Evolutionary conservation across 2,113 vertebrate genomes (phyloP).

Genomic region (Rallus limicola): DNA sequence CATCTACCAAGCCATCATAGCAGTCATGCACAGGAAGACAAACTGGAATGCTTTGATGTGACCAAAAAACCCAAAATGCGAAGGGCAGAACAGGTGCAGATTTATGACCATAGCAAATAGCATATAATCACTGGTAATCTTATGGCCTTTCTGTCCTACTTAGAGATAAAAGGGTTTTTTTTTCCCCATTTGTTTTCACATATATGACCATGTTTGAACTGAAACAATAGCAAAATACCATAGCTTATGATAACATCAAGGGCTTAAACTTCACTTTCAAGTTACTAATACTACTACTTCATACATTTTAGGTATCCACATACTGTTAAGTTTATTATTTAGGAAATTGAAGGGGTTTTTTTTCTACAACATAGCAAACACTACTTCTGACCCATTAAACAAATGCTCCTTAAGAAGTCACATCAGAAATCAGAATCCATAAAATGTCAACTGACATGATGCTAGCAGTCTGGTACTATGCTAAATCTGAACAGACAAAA

Average conservation of each 20-base stretch:
- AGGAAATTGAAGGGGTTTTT: neutral
- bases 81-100: slow-evolving; percentile 77
- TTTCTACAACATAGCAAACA: neutral
- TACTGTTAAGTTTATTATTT: neutral
- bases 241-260: neutral
- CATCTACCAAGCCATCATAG: neutral
- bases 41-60: slow-evolving; percentile 81
- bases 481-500: neutral
- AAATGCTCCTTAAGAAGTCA: neutral
- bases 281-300: neutral
- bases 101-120: slow-evolving; percentile 83
- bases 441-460: neutral
- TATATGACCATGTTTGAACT: slow-evolving; percentile 24
- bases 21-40: slow-evolving; percentile 37
- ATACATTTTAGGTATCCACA: neutral
- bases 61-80: slow-evolving; percentile 71
- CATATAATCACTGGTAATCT: slow-evolving; percentile 79
- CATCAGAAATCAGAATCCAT: neutral
- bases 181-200: slow-evolving; percentile 25
- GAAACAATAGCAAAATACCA: slow-evolving; percentile 55
- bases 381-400: neutral
- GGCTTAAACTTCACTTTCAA: neutral
- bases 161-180: slow-evolving; percentile 65
- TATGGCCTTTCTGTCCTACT: slow-evolving; percentile 51
- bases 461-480: neutral